Base-by-base conservation (phyloP, 2,888 invertebrate species). In the Arge pagana region DNA sequence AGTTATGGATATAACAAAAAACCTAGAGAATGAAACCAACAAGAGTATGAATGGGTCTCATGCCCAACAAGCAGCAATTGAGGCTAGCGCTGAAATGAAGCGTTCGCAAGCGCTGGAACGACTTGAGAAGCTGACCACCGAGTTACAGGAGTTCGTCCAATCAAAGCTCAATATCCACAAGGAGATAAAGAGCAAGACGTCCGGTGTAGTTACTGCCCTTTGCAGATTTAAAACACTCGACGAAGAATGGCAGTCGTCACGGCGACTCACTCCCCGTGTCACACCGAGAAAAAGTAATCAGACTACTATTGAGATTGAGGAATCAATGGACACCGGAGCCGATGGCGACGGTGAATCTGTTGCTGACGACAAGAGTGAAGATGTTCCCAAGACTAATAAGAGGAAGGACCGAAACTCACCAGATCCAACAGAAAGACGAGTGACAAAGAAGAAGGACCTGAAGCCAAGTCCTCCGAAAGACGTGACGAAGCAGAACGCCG, bases 171-270 rank as follows among this genome's bases (percentile, higher is more conserved):
- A 48, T 23, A 23, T 48, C n/a, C 36, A 48, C 23, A 48, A 48
- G 6, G 36, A 36, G 35, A 48, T 48, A 16, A 48, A 48, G 35
- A 35, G 21, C n/a, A 48, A 48, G 35, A 21, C 35, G 16, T 21
- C 48, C 4, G 19, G 48, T 8, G 23, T 48, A 21, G 11, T 6
- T 30, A 19, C n/a, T 13, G 35, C 48, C 36, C 23, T 48, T 3
- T 3, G 23, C 11, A 48, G 48, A 7, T 33, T 48, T 8, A 35
- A 2, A 6, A 35, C 10, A 7, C 23, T 35, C 13, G 26, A 26
- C n/a, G 36, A 48, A n/a, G 35, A 35, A 10, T 23, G 24, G 35
- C 48, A 24, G 24, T 11, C 16, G n/a, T 15, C n/a, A 33, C 45
- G 19, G 21, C 57, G 26, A n/a, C 26, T 2, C 2, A 3, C 26